Percentiles rank a stretch among this genome's conserved stretches.
phyloP scores from a whole-genome alignment of 2,888 invertebrate species.

The Sarcophaga variegata region DNA sequence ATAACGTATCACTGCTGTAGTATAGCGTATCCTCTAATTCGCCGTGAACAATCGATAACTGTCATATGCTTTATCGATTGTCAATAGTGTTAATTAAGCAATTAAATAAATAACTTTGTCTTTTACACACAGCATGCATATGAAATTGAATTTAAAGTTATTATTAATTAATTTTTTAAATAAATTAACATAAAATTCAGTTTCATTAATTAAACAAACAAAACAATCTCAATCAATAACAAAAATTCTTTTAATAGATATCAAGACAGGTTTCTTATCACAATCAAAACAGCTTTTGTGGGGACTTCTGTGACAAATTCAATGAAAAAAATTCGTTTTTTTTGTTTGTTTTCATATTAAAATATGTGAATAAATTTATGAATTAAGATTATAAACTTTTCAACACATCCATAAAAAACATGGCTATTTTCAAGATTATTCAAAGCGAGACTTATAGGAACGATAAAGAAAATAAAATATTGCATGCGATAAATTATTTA shows the following conservation, averaged over 20 bases:
- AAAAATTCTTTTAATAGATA: too few species aligned
- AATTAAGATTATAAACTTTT: neutral
- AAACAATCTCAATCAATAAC: neutral
- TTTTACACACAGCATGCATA: neutral
- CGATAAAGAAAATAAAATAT: neutral
- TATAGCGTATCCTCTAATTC: too few species aligned
- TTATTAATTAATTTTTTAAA: conserved; percentile 47
- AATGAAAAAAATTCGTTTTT: too few species aligned
- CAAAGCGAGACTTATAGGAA: neutral
- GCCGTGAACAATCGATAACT: too few species aligned
- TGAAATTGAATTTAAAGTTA: neutral
- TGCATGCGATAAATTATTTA: neutral
- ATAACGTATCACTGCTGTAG: too few species aligned
- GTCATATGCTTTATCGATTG: neutral
- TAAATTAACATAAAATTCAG: conserved; percentile 47
- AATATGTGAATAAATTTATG: too few species aligned
- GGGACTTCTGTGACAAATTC: neutral
- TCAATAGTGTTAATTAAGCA: conserved; percentile 42
- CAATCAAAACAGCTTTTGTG: neutral
- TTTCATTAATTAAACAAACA: conserved; percentile 14
- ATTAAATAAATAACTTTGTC: conserved; percentile 23
- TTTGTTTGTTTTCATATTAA: too few species aligned
- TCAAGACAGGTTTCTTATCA: too few species aligned
- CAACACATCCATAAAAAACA: neutral
- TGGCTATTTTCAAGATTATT: neutral